phyloP scores from a whole-genome alignment of 2,113 vertebrate genomes.

The Sorex araneus region DNA sequence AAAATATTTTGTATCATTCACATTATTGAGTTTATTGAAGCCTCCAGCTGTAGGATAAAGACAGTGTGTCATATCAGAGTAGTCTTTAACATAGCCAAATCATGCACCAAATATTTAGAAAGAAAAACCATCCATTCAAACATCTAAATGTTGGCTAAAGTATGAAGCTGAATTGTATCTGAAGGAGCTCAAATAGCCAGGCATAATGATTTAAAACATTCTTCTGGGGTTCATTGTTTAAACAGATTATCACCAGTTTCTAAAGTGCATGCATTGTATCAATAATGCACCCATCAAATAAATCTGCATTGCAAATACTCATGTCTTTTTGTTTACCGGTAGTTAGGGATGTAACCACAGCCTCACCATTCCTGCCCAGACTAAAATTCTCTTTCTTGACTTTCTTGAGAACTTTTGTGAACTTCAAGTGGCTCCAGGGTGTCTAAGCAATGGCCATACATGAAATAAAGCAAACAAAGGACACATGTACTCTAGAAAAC shows the following conservation, averaged over 20 bases:
- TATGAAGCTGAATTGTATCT: not conserved
- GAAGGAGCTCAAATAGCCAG: not conserved
- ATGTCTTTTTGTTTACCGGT: not conserved
- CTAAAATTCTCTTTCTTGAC: not conserved
- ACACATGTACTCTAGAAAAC: not conserved
- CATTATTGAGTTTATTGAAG: not conserved
- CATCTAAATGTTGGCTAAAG: not conserved
- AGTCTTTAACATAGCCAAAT: conserved; percentile 6
- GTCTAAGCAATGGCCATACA: not conserved
- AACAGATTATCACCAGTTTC: not conserved
- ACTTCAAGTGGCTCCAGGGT: not conserved
- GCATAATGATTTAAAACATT: not conserved
- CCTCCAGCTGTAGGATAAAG: not conserved
- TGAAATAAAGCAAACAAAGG: too few species aligned
- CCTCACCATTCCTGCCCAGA: not conserved
- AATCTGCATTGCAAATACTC: not conserved
- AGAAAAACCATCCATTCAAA: not conserved
- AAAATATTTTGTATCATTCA: conserved; percentile 25
- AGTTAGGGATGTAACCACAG: not conserved
- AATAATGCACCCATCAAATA: not conserved
- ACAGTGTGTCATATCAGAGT: not conserved
- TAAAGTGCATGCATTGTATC: not conserved
- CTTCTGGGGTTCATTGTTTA: not conserved
- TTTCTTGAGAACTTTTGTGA: not conserved
- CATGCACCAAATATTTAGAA: not conserved